A percentile compares a stretch with the other conserved stretches of the same genome.
These are phyloP conservation scores for Euthynnus affinis DNA, from an alignment of 2,797 vertebrate genomes.

Conservation along the genomic window DNA sequence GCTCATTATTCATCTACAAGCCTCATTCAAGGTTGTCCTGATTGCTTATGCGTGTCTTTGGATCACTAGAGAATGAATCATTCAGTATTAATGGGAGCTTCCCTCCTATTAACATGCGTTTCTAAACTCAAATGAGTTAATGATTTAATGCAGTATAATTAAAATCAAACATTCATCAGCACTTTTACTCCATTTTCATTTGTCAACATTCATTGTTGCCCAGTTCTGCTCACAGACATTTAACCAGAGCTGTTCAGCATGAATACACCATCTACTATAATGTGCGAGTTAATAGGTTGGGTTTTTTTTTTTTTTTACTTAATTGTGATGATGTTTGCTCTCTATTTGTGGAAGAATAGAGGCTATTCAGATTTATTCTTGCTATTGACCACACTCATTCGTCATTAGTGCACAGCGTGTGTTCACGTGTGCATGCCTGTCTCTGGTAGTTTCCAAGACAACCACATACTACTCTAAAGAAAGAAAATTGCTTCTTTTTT, in stretches of 20 bases:
- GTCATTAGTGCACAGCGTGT: slow-evolving; percentile 60
- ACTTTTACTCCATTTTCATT: slow-evolving; percentile 46
- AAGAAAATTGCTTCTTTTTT: slow-evolving; percentile 51
- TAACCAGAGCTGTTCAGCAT: slow-evolving; percentile 15
- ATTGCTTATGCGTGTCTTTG: slow-evolving; percentile 30
- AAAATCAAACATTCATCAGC: slow-evolving; percentile 56
- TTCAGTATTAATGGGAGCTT: slow-evolving; percentile 43
- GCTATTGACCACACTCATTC: slow-evolving; percentile 55
- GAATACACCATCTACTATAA: background rate
- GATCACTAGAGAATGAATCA: slow-evolving; percentile 45
- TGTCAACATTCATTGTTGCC: slow-evolving; percentile 39
- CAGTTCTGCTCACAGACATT: slow-evolving; percentile 20
- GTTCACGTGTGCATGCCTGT: slow-evolving; percentile 66
- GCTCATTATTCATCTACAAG: slow-evolving; percentile 41
- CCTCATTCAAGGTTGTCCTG: slow-evolving; percentile 36
- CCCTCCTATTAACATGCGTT: slow-evolving; percentile 48
- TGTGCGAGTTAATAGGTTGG: background rate
- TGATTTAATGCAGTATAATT: slow-evolving; percentile 58
- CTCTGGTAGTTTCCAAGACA: slow-evolving; percentile 87
- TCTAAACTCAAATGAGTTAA: slow-evolving; percentile 48
- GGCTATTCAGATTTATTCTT: slow-evolving; percentile 42
- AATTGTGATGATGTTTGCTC: background rate
- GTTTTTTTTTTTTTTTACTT: background rate
- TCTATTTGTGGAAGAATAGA: slow-evolving; percentile 32
- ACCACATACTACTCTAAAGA: slow-evolving; percentile 76